Evolutionary conservation across 2,113 vertebrate species (phyloP), one percentile per base, ranked within the genome.

Genomic region (Antechinus flavipes): DNA sequence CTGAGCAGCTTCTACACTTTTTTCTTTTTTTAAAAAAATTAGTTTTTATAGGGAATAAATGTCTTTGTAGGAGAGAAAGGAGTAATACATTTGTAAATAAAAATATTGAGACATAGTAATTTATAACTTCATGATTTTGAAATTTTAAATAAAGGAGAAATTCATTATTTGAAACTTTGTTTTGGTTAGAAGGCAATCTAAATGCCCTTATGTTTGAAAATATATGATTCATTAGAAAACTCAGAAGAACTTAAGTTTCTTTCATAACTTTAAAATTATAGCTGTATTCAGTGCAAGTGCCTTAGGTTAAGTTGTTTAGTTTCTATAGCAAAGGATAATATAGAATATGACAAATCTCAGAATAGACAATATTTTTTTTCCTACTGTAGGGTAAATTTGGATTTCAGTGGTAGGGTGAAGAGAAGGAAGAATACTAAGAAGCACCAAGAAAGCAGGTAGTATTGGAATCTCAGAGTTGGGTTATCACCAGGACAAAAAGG

Each of bases 101-200:
- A 14, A 54, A 19, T 54, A 12, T 54, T 54, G 54, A 54, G 16
- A 14, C 12, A 16, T 54, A 10, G 14, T 55, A 55, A 55, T 55
- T 97, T 97, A 94, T 92, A 58, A 4, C 54, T 96, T 91, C 26
- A 3, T 93, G 91, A 55, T 90, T 49, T 94, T 93, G 92, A 8
- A 92, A 90, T 3, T 91, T 90, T 95, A 97, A 97, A 94, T 93
- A 91, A 97, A 92, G 58, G 91, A 19, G 35, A 50, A 92, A 94
- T 97, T 97, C 95, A 10, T 93, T 30, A 95, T 97, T 97, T 97
- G 95, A 89, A 97, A 27, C 54, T 93, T 61, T 0, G 26, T 22
- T 97, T 95, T 89, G 30, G 90, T 97, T 93, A 47, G 54, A 54
- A 93, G 92, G 84, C 0, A 90, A 95, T 35, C 30, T 91, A 94